phyloP scores from a whole-genome alignment of 92 coral and sea anemone genomes.

The Siderastrea siderea region DNA sequence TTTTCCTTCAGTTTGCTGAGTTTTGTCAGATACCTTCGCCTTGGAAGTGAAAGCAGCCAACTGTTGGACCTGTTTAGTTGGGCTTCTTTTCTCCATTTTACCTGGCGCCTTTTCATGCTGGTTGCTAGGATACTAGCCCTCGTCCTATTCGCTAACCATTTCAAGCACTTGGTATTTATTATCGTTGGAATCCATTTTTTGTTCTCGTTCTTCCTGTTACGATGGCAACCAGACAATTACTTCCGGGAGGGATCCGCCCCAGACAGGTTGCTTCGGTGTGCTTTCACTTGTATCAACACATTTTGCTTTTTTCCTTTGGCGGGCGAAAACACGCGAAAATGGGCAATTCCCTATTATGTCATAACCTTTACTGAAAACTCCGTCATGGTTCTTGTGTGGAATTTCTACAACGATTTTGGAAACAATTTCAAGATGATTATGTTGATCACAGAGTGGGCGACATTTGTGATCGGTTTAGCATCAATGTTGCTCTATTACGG shows the following conservation, averaged over 20 bases:
- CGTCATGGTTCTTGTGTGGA: conserved; percentile 34
- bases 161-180: conserved; percentile 13
- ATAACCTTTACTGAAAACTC: conserved; percentile 56
- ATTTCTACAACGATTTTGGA: conserved; percentile 23
- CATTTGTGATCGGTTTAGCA: conserved; percentile 49
- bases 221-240: conserved; percentile 3
- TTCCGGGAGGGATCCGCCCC: neutral
- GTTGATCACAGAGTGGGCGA: conserved; percentile 44
- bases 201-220: conserved; percentile 16
- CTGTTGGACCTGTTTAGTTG: conserved; percentile 27
- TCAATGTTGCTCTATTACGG: conserved; percentile 49
- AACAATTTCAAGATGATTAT: neutral
- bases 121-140: conserved; percentile 53
- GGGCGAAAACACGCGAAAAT: conserved; percentile 39
- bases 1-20: conserved; percentile 33
- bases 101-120: conserved; percentile 64
- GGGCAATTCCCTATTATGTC: conserved; percentile 43
- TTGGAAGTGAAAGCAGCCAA: conserved; percentile 8
- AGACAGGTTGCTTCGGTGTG: conserved; percentile 15
- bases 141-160: conserved; percentile 51
- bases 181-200: conserved; percentile 26
- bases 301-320: conserved; percentile 62
- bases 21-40: conserved; percentile 33
- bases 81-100: conserved; percentile 34
- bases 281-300: conserved; percentile 9